These are phyloP conservation scores for Allygus modestus DNA, from an alignment of 2,888 invertebrate genomes.

Conservation along the genomic window DNA sequence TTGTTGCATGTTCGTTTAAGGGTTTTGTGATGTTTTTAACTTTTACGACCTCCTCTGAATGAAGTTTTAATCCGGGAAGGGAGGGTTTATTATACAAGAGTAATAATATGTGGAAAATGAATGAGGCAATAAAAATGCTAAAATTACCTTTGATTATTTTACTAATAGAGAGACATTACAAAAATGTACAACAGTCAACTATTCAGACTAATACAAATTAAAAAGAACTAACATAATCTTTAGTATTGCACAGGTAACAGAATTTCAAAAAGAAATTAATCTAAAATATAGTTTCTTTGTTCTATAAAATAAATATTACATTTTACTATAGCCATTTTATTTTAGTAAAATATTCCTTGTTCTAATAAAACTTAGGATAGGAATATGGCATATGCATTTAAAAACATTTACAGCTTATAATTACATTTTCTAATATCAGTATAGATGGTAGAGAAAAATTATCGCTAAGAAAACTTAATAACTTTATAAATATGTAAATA, in stretches of 20 bases:
- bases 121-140: too few relatives aligned
- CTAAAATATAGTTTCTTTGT: not conserved
- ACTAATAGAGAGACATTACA: slow-evolving; percentile 27
- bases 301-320: not conserved
- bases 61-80: too few relatives aligned
- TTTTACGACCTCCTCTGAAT: too few relatives aligned
- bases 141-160: not conserved
- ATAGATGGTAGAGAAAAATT: not conserved
- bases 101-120: too few relatives aligned
- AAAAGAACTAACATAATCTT: slow-evolving; percentile 3
- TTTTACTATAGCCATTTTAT: not conserved
- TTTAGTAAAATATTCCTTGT: not conserved
- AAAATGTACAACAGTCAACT: slow-evolving; percentile 21
- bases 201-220: not conserved
- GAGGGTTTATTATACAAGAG: too few relatives aligned
- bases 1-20: too few relatives aligned
- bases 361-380: not conserved
- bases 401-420: not conserved
- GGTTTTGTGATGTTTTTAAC: too few relatives aligned
- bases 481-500: too few relatives aligned
- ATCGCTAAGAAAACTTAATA: too few relatives aligned
- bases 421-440: not conserved
- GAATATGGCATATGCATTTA: not conserved
- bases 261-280: not conserved
- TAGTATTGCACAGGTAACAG: slow-evolving; percentile 23